Evolutionary conservation across 2,888 invertebrate genomes (phyloP), one percentile per base, ranked within the genome.

Genomic region (Drosophila histrio): DNA sequence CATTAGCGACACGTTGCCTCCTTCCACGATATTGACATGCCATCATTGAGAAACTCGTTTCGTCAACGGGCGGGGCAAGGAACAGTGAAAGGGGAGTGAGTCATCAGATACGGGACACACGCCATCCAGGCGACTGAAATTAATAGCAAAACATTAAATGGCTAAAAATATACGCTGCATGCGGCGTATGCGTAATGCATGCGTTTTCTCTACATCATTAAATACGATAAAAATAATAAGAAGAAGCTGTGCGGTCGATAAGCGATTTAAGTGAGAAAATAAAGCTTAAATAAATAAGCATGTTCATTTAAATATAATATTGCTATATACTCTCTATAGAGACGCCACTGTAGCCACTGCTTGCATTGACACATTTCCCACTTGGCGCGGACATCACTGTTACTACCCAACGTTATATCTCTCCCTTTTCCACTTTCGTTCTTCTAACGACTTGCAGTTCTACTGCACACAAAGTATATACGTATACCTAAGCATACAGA

Each of bases 1-100:
- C 65, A 69, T 72, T 72, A 39, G 79, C 43, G 46, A 39, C 75
- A 66, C 81, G 60, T 53, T 56, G 52, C 22, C 34, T 9, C 22
- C 43, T 30, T n/a, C n/a, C n/a, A n/a, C n/a, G n/a, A 46, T 49
- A 54, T 57, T 50, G 73, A 58, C 57, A 65, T 56, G 66, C 47
- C 46, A 49, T 43, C 38, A 46, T 36, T 52, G 28, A 30, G 13
- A 24, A 32, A 34, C 34, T 11, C 15, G 7, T 17, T 30, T 30
- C 57, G 26, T 15, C 34, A 50, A 26, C 13, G 24, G 46, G 21
- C 21, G 21, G 19, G 19, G 22, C 11, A 28, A 52, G 21, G 9
- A 38, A 15, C 11, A 7, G 26, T 3, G 36, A 2, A 9, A 24
- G 3, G 8, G 8, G n/a, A 19, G 9, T 65, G 61, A 54, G 53